phyloP scores from a whole-genome alignment of 2,113 vertebrate genomes.

The Anthoscopus minutus region DNA sequence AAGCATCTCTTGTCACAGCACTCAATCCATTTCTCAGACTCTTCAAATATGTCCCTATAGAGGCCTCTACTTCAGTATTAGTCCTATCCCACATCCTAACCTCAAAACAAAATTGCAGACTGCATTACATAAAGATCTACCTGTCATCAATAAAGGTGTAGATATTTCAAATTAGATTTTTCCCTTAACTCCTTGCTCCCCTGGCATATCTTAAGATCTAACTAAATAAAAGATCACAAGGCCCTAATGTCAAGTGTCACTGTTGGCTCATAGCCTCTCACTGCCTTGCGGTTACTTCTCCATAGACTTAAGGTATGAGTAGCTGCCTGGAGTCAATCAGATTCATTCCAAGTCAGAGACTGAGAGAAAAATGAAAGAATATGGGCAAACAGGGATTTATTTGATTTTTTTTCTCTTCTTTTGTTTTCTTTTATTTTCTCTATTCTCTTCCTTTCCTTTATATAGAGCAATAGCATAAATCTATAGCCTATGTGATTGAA shows the following conservation, averaged over 20 bases:
- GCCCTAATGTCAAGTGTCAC: neutral
- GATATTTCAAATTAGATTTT: neutral
- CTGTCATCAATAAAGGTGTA: neutral
- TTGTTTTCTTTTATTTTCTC: neutral
- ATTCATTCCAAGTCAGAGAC: neutral
- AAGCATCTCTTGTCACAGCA: neutral
- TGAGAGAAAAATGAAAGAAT: neutral
- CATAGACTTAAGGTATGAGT: neutral
- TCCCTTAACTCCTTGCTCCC: neutral
- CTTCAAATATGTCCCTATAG: neutral
- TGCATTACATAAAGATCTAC: neutral
- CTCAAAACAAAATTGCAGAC: neutral
- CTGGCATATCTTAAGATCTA: neutral
- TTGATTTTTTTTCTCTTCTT: neutral
- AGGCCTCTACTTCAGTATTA: neutral
- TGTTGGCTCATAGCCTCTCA: neutral
- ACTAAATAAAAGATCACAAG: neutral
- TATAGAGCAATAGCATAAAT: neutral
- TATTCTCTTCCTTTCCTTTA: neutral
- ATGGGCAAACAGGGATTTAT: neutral
- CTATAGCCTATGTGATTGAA: neutral
- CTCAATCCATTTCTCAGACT: neutral
- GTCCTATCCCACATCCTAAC: neutral
- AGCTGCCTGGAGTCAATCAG: neutral
- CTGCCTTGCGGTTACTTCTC: neutral